phyloP scores from a whole-genome alignment of 2,113 vertebrate genomes.

The Terrapene triunguis region DNA sequence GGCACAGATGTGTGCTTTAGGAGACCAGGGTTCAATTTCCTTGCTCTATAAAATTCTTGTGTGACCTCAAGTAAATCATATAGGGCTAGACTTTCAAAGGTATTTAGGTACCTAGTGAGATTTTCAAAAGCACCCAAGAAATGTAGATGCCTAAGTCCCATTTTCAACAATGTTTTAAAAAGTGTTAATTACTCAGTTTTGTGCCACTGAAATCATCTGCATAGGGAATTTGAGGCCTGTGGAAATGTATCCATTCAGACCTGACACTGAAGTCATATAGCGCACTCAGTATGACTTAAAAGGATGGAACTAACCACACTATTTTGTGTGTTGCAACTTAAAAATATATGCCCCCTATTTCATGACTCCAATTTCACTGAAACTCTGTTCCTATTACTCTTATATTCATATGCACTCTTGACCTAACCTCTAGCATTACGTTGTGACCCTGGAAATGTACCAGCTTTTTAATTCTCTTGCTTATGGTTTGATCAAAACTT shows the following conservation, averaged over 20 bases:
- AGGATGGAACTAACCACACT: neutral
- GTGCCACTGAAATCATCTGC: neutral
- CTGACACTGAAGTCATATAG: neutral
- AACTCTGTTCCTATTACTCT: neutral
- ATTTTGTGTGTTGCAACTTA: neutral
- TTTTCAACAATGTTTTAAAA: neutral
- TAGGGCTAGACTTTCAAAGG: neutral
- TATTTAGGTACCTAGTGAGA: neutral
- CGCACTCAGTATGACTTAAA: neutral
- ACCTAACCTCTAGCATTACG: neutral
- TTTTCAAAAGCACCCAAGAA: neutral
- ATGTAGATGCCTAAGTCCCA: neutral
- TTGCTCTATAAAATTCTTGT: rapidly evolving
- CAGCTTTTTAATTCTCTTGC: neutral
- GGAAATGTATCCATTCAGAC: neutral
- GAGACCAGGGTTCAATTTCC: neutral
- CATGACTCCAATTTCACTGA: neutral
- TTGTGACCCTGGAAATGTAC: neutral
- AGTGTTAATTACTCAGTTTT: neutral
- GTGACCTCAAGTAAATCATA: neutral
- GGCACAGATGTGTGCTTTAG: neutral
- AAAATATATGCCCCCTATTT: neutral
- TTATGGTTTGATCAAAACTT: neutral
- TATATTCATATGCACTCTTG: neutral
- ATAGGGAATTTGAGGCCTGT: neutral